phyloP scores from a whole-genome alignment of 2,113 vertebrate genomes.

The Callaeas wilsoni region DNA sequence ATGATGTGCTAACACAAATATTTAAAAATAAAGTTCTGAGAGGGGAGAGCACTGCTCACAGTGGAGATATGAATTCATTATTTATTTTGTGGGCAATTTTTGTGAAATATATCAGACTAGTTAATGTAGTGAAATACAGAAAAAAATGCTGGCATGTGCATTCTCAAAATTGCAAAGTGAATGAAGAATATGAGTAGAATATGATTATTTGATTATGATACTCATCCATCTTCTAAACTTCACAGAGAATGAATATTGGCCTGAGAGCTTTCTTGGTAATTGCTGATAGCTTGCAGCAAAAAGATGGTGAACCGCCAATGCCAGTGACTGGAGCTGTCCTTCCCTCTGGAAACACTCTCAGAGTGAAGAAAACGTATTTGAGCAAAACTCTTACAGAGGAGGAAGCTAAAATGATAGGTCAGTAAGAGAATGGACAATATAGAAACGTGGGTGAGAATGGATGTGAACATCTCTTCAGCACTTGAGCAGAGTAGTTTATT shows the following conservation, averaged over 20 bases:
- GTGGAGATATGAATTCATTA: background rate
- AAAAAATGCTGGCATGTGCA: background rate
- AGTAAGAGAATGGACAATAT: constrained; percentile 22
- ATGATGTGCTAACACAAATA: background rate
- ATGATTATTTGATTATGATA: background rate
- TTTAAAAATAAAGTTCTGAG: background rate
- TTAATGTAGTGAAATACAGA: background rate
- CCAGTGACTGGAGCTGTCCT: constrained; percentile 95
- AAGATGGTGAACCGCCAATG: constrained; percentile 98
- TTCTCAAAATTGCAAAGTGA: background rate
- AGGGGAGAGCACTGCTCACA: background rate
- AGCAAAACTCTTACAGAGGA: constrained; percentile 99
- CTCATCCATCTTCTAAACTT: background rate
- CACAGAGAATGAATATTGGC: constrained; percentile 98
- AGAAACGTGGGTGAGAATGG: background rate
- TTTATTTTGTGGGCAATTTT: background rate
- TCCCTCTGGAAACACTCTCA: constrained; percentile 95
- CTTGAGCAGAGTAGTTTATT: background rate
- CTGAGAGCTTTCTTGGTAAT: constrained; percentile 96
- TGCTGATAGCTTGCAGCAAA: constrained; percentile 96
- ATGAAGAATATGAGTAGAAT: background rate
- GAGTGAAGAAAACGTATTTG: constrained; percentile 97
- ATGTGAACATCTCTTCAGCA: background rate
- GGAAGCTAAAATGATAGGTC: constrained; percentile 97
- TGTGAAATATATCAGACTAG: background rate